Base-by-base conservation (phyloP, 53 echinoderm and acorn worm genomes). In the Temnopleurus reevesii region DNA sequence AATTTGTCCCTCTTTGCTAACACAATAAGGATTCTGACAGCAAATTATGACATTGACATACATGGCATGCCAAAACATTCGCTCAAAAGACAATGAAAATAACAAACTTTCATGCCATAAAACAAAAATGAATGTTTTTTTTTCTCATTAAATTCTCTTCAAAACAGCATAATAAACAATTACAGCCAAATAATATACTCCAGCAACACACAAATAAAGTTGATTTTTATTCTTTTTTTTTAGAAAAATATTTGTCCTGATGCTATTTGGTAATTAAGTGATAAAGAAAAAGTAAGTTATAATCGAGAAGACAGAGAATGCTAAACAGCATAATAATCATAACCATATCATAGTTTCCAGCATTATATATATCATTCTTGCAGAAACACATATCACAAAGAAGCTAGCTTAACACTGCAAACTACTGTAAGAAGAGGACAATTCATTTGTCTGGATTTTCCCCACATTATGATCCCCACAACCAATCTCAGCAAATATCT, bases 81-180 rank as follows among this genome's bases (percentile, higher is more conserved):
- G 41, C 43, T 71, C 71, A 41, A 71, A 49, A 53, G 30, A 60
- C 85, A 85, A 85, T 85, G 85, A 60, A 45, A 71, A 0, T 57
- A 24, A 85, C 85, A 45, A 77, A 79, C 58, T 89, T 89, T 76
- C 77, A 79, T 57, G 77, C 76, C 27, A 89, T 80, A 57, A 64
- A 63, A 88, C 64, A 51, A 53, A 79, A 55, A 55, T n/a, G 63
- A 71, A 65, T 65, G 2, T n/a, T 71, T 33, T 71, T 23, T 36
- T 19, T 25, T 41, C 71, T 41, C 41, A 71, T 38, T 12, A 36
- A 17, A 43, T 4, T 63, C 18, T 63, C 23, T 3, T 63, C 33
- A 13, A 63, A 12, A 33, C 71, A 21, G 41, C 36, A 71, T 27
- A n/a, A 6, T 0, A n/a, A 41, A 27, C 71, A 71, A 71, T 71